These are phyloP conservation scores for Seriola quinqueradiata DNA, from an alignment of 2,113 vertebrate genomes.

Conservation along the genomic window DNA sequence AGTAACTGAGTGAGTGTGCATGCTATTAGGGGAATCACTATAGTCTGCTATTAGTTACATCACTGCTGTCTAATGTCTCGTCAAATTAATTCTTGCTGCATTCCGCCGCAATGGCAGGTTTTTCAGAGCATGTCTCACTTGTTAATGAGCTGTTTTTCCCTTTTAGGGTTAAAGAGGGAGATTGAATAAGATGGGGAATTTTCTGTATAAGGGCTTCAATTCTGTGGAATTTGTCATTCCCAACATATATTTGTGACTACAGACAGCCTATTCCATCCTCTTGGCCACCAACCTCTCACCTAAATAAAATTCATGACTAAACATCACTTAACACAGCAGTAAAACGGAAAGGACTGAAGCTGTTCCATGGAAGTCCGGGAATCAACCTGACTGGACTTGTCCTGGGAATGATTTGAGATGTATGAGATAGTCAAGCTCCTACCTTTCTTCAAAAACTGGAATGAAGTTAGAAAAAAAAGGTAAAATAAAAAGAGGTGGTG, in stretches of 20 bases:
- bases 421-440: neutral
- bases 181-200: neutral
- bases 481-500: neutral
- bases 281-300: constrained; percentile 26
- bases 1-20: constrained; percentile 38
- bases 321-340: neutral
- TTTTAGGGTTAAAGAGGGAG: constrained; percentile 27
- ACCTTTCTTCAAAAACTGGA: neutral
- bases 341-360: neutral
- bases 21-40: constrained; percentile 9
- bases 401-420: neutral
- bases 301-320: constrained; percentile 37
- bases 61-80: constrained; percentile 5
- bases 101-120: constrained; percentile 15
- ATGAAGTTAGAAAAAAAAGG: neutral
- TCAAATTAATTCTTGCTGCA: neutral
- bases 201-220: neutral
- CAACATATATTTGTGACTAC: constrained; percentile 2
- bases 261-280: neutral
- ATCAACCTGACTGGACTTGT: constrained; percentile 19
- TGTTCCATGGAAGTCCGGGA: constrained; percentile 4
- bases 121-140: constrained; percentile 34
- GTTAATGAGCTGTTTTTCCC: constrained; percentile 56
- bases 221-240: constrained; percentile 17
- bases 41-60: constrained; percentile 34